A percentile compares a stretch with the other conserved stretches of the same genome.
Conservation (phyloP, 37 sponge, comb jelly and placozoan species). For the Theonella swinhoei region DNA sequence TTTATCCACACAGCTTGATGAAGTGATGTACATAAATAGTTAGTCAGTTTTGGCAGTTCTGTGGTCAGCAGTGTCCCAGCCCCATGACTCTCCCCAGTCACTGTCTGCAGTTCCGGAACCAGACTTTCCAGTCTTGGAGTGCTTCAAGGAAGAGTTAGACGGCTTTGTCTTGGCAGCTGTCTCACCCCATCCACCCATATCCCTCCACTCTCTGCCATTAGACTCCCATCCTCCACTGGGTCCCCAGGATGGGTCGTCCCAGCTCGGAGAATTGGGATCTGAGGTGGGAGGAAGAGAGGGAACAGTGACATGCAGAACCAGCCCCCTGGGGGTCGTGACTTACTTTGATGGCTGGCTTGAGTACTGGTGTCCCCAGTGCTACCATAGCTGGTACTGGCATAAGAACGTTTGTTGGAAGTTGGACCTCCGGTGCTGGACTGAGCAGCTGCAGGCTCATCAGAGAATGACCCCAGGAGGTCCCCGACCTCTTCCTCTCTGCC, state of each 20-base stretch:
- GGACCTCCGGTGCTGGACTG: not conserved
- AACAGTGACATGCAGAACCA: too few species aligned
- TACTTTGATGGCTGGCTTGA: too few species aligned
- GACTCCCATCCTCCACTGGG: not conserved
- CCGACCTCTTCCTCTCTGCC: not conserved
- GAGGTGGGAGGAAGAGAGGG: too few species aligned
- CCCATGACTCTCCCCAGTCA: slow-evolving; percentile 4
- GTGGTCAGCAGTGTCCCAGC: not conserved
- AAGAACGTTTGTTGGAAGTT: not conserved
- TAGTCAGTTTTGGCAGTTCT: not conserved
- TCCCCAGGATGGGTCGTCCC: not conserved
- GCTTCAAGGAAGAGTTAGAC: too few species aligned
- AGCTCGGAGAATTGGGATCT: not conserved
- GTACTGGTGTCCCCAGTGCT: too few species aligned
- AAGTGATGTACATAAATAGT: too few species aligned
- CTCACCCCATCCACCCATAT: not conserved
- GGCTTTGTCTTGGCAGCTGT: not conserved
- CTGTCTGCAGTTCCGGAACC: not conserved
- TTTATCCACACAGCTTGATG: too few species aligned
- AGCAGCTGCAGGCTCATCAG: not conserved
- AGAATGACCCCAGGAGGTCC: not conserved
- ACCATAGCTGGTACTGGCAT: slow-evolving; percentile 35
- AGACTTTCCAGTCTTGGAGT: too few species aligned
- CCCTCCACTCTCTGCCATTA: not conserved
- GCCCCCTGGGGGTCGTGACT: too few species aligned